phyloP scores from a whole-genome alignment of 2,888 invertebrate species.

The Hypselothyrea guttata region DNA sequence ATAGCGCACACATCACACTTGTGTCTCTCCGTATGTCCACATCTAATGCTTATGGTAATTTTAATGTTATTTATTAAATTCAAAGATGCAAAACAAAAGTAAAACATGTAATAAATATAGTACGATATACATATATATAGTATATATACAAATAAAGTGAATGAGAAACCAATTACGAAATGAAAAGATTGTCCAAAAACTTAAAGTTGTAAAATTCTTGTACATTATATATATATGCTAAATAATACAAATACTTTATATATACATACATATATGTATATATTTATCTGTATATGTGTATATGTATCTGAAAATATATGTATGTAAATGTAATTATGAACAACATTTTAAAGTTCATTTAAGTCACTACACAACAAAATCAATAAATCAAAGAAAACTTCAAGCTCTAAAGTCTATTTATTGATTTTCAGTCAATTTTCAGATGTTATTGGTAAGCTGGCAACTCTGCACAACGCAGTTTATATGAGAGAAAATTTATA shows the following conservation, averaged over 20 bases:
- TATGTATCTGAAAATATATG: slow-evolving; percentile 47
- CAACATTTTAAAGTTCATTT: slow-evolving; percentile 72
- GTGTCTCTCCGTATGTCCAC: slow-evolving; percentile 47
- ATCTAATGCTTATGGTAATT: slow-evolving; percentile 65
- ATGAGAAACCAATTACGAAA: slow-evolving; percentile 59
- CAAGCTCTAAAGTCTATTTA: background rate
- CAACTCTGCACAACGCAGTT: no score
- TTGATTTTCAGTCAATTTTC: background rate
- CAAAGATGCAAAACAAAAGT: slow-evolving; percentile 21
- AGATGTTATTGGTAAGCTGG: no score
- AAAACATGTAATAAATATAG: slow-evolving; percentile 1
- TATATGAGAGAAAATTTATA: no score
- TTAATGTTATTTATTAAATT: slow-evolving; percentile 68
- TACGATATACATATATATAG: slow-evolving; percentile 6
- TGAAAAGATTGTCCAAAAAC: slow-evolving; percentile 77
- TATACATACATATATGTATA: slow-evolving; percentile 15
- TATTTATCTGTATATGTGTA: slow-evolving; percentile 31
- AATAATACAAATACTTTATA: slow-evolving; percentile 7
- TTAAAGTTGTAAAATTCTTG: slow-evolving; percentile 75
- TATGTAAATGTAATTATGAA: slow-evolving; percentile 71
- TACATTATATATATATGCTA: slow-evolving; percentile 54
- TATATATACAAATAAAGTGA: slow-evolving; percentile 11
- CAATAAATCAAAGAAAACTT: slow-evolving; percentile 69
- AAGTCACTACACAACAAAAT: slow-evolving; percentile 74
- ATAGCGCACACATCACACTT: slow-evolving; percentile 13